A percentile compares a stretch with the other conserved stretches of the same genome.
Conservation (phyloP, 2,797 vertebrate genomes). For the Valencia hispanica region DNA sequence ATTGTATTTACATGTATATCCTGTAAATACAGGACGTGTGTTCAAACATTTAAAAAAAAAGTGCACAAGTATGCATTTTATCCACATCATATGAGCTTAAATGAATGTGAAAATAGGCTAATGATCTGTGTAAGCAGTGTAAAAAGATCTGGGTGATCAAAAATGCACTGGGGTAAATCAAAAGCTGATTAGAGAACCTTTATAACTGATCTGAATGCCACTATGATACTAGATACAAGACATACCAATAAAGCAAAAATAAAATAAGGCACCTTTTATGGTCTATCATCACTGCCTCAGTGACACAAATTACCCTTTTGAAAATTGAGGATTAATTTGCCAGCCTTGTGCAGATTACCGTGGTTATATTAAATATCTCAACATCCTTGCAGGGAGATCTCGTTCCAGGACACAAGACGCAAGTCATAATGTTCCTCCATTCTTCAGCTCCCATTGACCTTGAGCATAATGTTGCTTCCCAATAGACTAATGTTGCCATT, state of each 20-base stretch:
- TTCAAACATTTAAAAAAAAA: not conserved
- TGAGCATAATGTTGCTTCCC: slow-evolving; percentile 78
- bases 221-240: not conserved
- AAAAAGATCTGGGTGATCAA: slow-evolving; percentile 13
- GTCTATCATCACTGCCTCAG: slow-evolving; percentile 47
- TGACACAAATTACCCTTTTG: slow-evolving; percentile 47
- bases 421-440: slow-evolving; percentile 65
- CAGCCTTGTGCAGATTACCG: slow-evolving; percentile 40
- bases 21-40: not conserved
- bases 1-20: too few relatives aligned
- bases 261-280: slow-evolving; percentile 38
- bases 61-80: not conserved
- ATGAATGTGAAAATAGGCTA: slow-evolving; percentile 6
- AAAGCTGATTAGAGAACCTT: slow-evolving; percentile 24
- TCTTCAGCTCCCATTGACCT: slow-evolving; percentile 77
- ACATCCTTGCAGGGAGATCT: slow-evolving; percentile 61
- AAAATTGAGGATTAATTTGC: slow-evolving; percentile 47
- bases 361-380: slow-evolving; percentile 51
- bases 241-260: slow-evolving; percentile 25
- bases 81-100: not conserved
- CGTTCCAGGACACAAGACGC: slow-evolving; percentile 52
- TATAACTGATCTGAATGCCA: not conserved
- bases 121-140: slow-evolving; percentile 17
- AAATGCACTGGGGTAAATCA: slow-evolving; percentile 14
- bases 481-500: slow-evolving; percentile 78